phyloP scores from a whole-genome alignment of 2,113 vertebrate genomes.

The Mus spicilegus region DNA sequence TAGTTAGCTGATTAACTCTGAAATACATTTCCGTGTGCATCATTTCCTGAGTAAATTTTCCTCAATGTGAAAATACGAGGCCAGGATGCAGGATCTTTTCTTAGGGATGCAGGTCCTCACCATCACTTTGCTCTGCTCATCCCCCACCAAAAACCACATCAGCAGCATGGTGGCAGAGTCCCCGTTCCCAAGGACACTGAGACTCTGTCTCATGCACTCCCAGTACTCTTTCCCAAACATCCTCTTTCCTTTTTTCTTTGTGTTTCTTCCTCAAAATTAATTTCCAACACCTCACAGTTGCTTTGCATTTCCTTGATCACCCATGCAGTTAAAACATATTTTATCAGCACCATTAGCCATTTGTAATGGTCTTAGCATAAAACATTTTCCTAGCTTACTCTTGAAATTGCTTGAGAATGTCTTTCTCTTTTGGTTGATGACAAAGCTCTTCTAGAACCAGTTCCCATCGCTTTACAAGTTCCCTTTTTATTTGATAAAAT shows the following conservation, averaged over 20 bases:
- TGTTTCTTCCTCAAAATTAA: not conserved
- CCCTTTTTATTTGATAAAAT: not conserved
- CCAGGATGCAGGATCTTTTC: not conserved
- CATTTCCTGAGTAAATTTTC: slow-evolving; percentile 29
- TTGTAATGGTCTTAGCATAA: not conserved
- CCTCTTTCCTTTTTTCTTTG: not conserved
- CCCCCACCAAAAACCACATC: no score
- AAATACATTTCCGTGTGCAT: not conserved
- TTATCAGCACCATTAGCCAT: slow-evolving; percentile 4
- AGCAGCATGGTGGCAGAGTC: not conserved
- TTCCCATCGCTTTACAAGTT: slow-evolving; percentile 30
- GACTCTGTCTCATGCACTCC: not conserved
- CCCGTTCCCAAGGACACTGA: not conserved
- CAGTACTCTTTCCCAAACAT: not conserved
- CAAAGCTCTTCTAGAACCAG: slow-evolving; percentile 14
- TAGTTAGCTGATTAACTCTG: not conserved
- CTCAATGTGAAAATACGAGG: not conserved
- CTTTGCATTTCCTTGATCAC: slow-evolving; percentile 21
- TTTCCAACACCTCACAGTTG: not conserved
- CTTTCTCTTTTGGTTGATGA: slow-evolving; percentile 32
- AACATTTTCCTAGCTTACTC: slow-evolving; percentile 19
- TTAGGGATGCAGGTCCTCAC: not conserved
- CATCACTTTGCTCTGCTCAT: not conserved
- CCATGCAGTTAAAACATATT: not conserved
- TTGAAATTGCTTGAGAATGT: slow-evolving; percentile 26